These are phyloP conservation scores for Idaea dimidiata DNA, from an alignment of 2,888 invertebrate species.

Conservation along the genomic window DNA sequence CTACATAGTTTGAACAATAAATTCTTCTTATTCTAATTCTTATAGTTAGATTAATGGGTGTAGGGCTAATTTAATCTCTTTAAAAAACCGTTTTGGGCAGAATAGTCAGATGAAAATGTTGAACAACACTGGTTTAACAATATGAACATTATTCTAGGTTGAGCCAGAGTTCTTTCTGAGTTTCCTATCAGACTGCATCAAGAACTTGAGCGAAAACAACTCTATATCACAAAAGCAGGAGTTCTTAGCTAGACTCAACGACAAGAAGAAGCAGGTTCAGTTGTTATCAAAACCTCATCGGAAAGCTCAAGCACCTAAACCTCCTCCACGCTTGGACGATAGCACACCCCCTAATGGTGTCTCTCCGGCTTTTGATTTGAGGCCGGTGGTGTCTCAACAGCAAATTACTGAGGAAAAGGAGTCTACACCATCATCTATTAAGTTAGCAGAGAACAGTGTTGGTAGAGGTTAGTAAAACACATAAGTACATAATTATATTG, in stretches of 20 bases:
- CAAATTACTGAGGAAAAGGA: constrained; percentile 66
- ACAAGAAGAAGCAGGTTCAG: constrained; percentile 84
- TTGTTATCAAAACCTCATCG: constrained; percentile 50
- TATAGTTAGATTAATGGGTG: too few relatives aligned
- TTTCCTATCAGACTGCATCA: constrained; percentile 87
- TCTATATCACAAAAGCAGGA: constrained; percentile 81
- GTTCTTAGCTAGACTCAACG: constrained; percentile 81
- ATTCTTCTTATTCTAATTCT: too few relatives aligned
- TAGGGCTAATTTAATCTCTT: too few relatives aligned
- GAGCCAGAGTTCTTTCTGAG: constrained; percentile 86
- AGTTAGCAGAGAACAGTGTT: constrained; percentile 42
- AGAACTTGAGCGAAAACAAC: constrained; percentile 72
- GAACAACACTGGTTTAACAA: constrained; percentile 5
- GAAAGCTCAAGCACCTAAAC: constrained; percentile 68
- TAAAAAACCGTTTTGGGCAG: too few relatives aligned
- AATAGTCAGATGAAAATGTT: too few relatives aligned
- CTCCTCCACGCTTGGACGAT: constrained; percentile 68
- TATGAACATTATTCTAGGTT: constrained; percentile 64
- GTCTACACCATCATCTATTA: constrained; percentile 52
- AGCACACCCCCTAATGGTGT: constrained; percentile 71
- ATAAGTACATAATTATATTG: too few relatives aligned
- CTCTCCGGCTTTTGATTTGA: constrained; percentile 70
- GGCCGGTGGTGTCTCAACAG: constrained; percentile 73
- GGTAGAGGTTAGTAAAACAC: constrained; percentile 44
- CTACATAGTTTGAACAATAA: too few relatives aligned